phyloP scores from a whole-genome alignment of 2,797 vertebrate species.

The Spinibarbus caldwelli region DNA sequence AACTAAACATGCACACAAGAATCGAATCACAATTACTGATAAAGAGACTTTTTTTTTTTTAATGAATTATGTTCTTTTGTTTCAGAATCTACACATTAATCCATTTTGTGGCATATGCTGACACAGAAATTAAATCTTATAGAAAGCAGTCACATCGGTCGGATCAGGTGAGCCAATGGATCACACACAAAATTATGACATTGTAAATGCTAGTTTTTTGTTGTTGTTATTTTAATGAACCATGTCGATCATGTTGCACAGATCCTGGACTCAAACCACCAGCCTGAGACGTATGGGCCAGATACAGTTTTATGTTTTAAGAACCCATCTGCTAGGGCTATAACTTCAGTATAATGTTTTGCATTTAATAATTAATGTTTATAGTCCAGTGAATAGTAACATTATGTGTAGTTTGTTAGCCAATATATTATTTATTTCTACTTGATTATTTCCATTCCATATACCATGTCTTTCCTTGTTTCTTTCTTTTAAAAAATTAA shows the following conservation, averaged over 20 bases:
- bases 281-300: background rate
- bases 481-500: background rate
- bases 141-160: background rate
- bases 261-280: background rate
- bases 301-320: conserved; percentile 8
- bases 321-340: background rate
- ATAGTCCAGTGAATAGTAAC: too few species aligned
- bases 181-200: background rate
- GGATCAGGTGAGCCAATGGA: background rate
- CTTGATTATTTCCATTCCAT: background rate
- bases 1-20: background rate
- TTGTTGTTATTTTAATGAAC: background rate
- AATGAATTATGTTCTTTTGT: background rate
- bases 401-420: background rate
- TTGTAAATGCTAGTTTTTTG: background rate
- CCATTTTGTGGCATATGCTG: conserved; percentile 58
- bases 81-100: conserved; percentile 61
- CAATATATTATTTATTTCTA: background rate
- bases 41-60: too few species aligned
- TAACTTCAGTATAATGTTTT: conserved; percentile 4
- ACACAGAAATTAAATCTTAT: conserved; percentile 45
- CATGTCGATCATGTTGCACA: background rate
- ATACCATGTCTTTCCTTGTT: background rate
- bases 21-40: background rate
- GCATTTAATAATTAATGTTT: background rate